phyloP scores from a whole-genome alignment of 2,888 invertebrate species.

The Nyleta sp. region DNA sequence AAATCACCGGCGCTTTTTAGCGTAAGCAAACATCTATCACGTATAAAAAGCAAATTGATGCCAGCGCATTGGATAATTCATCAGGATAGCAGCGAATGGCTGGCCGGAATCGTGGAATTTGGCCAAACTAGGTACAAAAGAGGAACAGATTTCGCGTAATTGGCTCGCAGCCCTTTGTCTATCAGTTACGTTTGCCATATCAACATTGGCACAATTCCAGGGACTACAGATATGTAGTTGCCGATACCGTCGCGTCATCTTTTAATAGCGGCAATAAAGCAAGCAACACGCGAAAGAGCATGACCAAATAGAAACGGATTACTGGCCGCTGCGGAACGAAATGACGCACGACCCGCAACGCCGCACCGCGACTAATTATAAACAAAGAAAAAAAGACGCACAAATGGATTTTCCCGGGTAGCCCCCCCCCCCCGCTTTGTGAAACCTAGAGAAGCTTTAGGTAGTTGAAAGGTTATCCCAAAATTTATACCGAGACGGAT shows the following conservation, averaged over 20 bases:
- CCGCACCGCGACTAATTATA: conserved; percentile 46
- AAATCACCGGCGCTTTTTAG: conserved; percentile 37
- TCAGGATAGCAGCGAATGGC: conserved; percentile 56
- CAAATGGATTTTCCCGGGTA: conserved; percentile 21
- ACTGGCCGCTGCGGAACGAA: conserved; percentile 31
- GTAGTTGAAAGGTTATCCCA: too few species aligned
- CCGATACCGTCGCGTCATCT: conserved; percentile 70
- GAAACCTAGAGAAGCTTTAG: conserved; percentile 31
- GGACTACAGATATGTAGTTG: conserved; percentile 64
- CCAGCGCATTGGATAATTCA: conserved; percentile 53
- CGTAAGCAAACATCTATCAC: conserved; percentile 49
- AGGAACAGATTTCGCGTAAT: conserved; percentile 68
- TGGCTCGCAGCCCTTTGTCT: conserved; percentile 69
- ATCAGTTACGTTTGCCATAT: conserved; percentile 70
- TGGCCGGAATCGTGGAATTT: conserved; percentile 62
- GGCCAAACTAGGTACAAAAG: conserved; percentile 65
- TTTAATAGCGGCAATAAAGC: conserved; percentile 73
- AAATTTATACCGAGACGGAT: too few species aligned
- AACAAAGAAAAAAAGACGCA: conserved; percentile 33
- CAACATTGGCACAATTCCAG: conserved; percentile 75
- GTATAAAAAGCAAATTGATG: conserved; percentile 45
- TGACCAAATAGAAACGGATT: conserved; percentile 55
- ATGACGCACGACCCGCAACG: conserved; percentile 28
- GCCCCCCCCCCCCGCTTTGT: conserved; percentile 11
- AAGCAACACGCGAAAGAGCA: conserved; percentile 40